Evolutionary conservation across 2,888 invertebrate species (phyloP).

Genomic region (Epinotia ramella): DNA sequence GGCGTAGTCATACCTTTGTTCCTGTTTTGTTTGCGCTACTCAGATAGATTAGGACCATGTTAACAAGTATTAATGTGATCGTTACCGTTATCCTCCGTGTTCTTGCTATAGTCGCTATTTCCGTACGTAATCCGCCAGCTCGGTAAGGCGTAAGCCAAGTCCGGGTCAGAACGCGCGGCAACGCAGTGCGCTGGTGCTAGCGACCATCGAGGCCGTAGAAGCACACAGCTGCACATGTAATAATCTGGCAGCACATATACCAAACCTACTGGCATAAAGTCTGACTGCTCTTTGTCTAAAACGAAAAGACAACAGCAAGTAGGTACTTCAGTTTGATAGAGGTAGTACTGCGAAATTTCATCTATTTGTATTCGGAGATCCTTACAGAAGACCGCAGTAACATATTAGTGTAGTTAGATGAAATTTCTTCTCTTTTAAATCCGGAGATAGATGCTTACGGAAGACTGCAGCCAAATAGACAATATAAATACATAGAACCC

Average conservation of each 20-base stretch:
- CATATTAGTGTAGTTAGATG: too few species aligned
- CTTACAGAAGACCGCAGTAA: background rate
- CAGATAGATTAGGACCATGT: background rate
- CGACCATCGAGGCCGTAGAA: slow-evolving; percentile 63
- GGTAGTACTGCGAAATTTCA: background rate
- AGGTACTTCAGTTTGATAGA: too few species aligned
- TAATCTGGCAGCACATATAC: slow-evolving; percentile 53
- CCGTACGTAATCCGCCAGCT: slow-evolving; percentile 63
- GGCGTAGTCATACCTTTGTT: too few species aligned
- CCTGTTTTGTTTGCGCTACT: too few species aligned
- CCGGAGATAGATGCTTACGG: too few species aligned
- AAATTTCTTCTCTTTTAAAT: too few species aligned
- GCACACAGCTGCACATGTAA: slow-evolving; percentile 60
- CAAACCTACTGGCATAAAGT: slow-evolving; percentile 53
- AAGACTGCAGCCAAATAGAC: too few species aligned
- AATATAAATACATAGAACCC: too few species aligned
- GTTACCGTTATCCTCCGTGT: too few species aligned
- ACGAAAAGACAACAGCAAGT: background rate
- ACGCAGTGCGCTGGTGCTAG: slow-evolving; percentile 66
- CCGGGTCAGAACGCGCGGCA: slow-evolving; percentile 61
- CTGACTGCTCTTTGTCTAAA: slow-evolving; percentile 11
- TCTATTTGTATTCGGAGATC: background rate
- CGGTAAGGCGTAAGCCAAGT: slow-evolving; percentile 54
- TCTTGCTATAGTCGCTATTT: background rate
- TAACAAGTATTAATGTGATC: background rate